Conservation (phyloP, 2,888 invertebrate species). For the Lottia gigantea region DNA sequence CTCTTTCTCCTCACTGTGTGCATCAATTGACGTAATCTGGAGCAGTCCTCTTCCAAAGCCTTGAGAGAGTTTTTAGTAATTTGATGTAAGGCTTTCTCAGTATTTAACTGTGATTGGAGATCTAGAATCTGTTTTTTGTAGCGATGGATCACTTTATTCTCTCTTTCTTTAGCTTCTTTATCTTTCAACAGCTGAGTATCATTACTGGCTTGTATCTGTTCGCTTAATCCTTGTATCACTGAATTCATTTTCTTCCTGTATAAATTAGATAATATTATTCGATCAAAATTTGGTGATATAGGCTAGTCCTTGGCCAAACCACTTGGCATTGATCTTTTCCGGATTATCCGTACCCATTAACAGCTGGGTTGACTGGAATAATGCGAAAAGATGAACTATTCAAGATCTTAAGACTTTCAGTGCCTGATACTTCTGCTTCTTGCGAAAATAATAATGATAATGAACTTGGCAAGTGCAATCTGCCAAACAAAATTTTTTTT, state of each 20-base stretch:
- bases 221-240: conserved; percentile 56
- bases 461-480: too few relatives aligned
- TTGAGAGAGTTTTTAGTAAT: conserved; percentile 57
- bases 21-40: conserved; percentile 53
- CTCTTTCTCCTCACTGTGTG: conserved; percentile 40
- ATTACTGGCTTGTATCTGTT: conserved; percentile 51
- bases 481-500: too few relatives aligned
- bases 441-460: too few relatives aligned
- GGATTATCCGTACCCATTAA: too few relatives aligned
- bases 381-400: too few relatives aligned
- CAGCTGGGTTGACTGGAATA: too few relatives aligned
- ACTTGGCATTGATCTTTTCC: too few relatives aligned
- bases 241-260: conserved; percentile 57
- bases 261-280: background rate
- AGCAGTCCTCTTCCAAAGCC: conserved; percentile 60
- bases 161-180: conserved; percentile 33
- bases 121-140: conserved; percentile 47
- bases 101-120: conserved; percentile 55
- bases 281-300: background rate
- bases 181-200: conserved; percentile 40
- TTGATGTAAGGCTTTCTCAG: conserved; percentile 59
- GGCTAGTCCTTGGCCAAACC: too few relatives aligned
- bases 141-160: conserved; percentile 36
- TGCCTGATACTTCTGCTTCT: too few relatives aligned
- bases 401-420: background rate